Conservation (phyloP, 2,797 vertebrate species). For the Botia almorhae region DNA sequence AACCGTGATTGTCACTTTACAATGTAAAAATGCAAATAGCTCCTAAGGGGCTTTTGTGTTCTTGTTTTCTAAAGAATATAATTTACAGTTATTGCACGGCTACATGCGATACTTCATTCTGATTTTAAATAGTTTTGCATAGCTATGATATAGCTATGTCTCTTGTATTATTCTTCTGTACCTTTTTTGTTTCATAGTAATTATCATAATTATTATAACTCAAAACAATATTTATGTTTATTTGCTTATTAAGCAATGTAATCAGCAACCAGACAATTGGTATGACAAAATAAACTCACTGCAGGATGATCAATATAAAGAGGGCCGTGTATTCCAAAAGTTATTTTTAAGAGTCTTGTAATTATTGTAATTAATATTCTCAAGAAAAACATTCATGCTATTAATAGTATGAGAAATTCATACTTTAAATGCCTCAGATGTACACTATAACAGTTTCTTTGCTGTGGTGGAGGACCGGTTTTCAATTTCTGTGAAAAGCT, state of each 20-base stretch:
- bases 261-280: not conserved
- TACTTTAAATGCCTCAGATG: constrained; percentile 17
- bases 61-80: not conserved
- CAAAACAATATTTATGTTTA: not conserved
- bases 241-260: no score
- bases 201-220: not conserved
- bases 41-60: not conserved
- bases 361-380: not conserved
- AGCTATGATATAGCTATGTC: no score
- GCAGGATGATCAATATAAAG: not conserved
- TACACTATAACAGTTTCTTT: not conserved
- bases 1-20: constrained; percentile 3
- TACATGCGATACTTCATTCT: not conserved
- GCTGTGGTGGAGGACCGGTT: constrained; percentile 14
- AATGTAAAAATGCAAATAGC: not conserved
- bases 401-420: constrained; percentile 13
- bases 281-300: not conserved
- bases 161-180: no score
- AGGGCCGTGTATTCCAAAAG: no score
- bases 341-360: not conserved
- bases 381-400: not conserved
- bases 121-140: no score
- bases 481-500: constrained; percentile 32
- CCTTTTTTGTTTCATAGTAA: not conserved
- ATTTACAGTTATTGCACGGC: not conserved